Evolutionary conservation across 2,888 invertebrate species (phyloP), one percentile per base, ranked within the genome.

Genomic region (Machimus rusticus): DNA sequence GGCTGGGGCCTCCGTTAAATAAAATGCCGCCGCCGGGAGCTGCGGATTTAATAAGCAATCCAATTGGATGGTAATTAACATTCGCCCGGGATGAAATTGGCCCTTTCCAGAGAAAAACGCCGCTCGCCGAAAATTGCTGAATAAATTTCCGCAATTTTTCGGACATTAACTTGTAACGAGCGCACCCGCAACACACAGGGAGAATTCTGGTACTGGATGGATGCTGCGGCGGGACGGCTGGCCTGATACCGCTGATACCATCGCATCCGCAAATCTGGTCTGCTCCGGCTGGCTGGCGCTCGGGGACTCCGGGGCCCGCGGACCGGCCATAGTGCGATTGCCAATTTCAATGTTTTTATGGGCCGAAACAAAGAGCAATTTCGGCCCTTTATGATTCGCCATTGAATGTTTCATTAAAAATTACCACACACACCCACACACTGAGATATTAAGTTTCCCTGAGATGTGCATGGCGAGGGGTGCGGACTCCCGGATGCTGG

Each of bases 381-480:
- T 85, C 85, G 46, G 85, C 85, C 74, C 74, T 85, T 85, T 85
- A 85, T 85, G 74, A 85, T 85, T 28, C 74, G 74, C 85, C 85
- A 85, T 74, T 85, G 74, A 85, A 85, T 74, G 85, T 85, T 85
- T 85, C 85, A 85, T 85, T 85, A 85, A 85, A 85, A 85, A 74
- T 66, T 74, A 85, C 74, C 57, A 82, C 79, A 46, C 12, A 82
- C 51, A 82, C 37, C 66, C 57, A 55, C 34, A 82, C 12, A 39
- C 39, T 1, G 12, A 34, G 51, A 39, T 76, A 76, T 76, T 39
- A 34, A 34, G 34, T 76, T 76, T 28, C 19, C 14, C n/a, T n/a
- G 39, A n/a, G 76, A 37, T 76, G 37, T 74, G 74, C 28, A 19
- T 74, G 31, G 31, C 23, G 28, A n/a, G 34, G 31, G 28, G 28